Evolutionary conservation across 1,140 invertebrate genomes (phyloP).

Genomic region (Epicauta chinensis): DNA sequence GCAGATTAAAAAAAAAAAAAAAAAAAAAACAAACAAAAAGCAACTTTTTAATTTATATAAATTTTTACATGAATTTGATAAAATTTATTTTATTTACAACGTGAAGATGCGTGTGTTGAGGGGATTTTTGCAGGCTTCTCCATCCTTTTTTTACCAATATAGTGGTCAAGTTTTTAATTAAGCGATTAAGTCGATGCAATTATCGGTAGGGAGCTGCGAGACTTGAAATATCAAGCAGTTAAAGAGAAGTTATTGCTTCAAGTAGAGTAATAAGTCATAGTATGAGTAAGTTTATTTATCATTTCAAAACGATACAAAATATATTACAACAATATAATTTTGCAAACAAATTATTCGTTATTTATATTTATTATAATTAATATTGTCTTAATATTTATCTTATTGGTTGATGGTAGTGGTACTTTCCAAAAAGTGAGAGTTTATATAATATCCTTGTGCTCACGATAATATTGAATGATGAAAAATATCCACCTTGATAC

Average conservation of each 20-base stretch:
- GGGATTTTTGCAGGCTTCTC: too few species aligned
- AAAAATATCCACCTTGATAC: constrained; percentile 17
- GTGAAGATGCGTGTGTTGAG: too few species aligned
- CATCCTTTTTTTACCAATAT: too few species aligned
- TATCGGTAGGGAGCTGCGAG: too few species aligned
- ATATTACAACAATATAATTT: constrained; percentile 11
- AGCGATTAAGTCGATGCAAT: too few species aligned
- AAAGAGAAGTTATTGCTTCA: constrained; percentile 14
- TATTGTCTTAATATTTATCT: constrained; percentile 14
- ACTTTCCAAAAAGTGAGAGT: constrained; percentile 18
- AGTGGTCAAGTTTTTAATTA: too few species aligned
- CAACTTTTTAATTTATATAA: too few species aligned
- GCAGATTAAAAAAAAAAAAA: too few species aligned
- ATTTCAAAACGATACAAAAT: background rate
- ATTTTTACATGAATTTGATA: too few species aligned
- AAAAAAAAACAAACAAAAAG: too few species aligned
- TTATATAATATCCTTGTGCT: constrained; percentile 8
- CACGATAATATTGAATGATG: constrained; percentile 16
- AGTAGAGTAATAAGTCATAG: constrained; percentile 12
- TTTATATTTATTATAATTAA: constrained; percentile 15
- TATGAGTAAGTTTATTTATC: constrained; percentile 12
- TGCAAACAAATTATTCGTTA: constrained; percentile 11
- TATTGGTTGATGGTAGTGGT: constrained; percentile 8
- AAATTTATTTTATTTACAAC: too few species aligned
- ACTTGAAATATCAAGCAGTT: constrained; percentile 15